Conservation (phyloP, 2,797 vertebrate species). For the Poecilia gillii region DNA sequence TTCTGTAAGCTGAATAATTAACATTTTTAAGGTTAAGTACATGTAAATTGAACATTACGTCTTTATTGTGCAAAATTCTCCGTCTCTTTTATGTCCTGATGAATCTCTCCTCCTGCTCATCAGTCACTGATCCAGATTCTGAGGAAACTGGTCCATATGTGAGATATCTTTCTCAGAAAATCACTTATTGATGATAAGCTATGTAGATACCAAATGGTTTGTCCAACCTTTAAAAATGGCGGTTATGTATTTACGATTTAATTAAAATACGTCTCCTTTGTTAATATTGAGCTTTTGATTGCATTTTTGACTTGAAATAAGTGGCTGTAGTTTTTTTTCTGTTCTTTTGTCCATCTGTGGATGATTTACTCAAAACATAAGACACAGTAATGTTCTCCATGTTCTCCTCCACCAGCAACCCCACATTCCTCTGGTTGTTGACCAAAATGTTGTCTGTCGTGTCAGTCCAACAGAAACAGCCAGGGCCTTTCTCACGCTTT, state of each 20-base stretch:
- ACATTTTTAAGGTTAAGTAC: too few species aligned
- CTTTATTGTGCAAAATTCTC: too few species aligned
- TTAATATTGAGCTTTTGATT: background rate
- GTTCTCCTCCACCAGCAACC: background rate
- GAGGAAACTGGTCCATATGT: too few species aligned
- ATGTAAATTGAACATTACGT: too few species aligned
- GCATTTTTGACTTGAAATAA: background rate
- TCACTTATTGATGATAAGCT: background rate
- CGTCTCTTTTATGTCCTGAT: too few species aligned
- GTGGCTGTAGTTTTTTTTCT: background rate
- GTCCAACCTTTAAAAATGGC: background rate
- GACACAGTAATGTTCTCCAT: background rate
- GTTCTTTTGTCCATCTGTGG: background rate
- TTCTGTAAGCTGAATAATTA: too few species aligned
- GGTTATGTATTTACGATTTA: too few species aligned
- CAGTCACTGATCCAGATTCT: too few species aligned
- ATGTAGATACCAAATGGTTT: background rate
- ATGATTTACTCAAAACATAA: background rate
- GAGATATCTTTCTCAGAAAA: background rate
- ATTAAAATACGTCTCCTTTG: background rate
- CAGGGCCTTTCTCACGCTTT: conserved; percentile 39
- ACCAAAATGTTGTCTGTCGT: background rate
- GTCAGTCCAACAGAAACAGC: conserved; percentile 6
- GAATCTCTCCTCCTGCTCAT: background rate
- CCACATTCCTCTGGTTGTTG: conserved; percentile 3